Evolutionary conservation across 2,888 invertebrate species (phyloP), one percentile per base, ranked within the genome.

Genomic region (Ceraclea dissimilis): DNA sequence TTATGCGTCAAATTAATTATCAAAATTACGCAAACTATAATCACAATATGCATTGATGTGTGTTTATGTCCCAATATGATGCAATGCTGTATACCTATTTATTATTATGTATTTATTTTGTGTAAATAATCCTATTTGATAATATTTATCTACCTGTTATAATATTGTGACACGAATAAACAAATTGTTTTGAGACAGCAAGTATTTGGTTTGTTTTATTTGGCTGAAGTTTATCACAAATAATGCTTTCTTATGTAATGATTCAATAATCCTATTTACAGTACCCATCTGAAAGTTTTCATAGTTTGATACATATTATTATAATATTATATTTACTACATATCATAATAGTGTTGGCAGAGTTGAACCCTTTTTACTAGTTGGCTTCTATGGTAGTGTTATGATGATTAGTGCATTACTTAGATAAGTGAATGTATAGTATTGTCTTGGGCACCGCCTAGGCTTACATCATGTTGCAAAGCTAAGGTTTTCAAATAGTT

Each of bases 141-240:
- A n/a, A 39, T 39, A 39, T n/a, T n/a, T n/a, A n/a, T 31, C 2
- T 39, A 39, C 39, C 39, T 39, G 39, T 39, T 39, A 39, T 39
- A 13, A 8, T 39, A n/a, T 39, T n/a, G 39, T 26, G 26, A 26
- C 26, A 26, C 26, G 26, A 26, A 39, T 57, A 59, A 60, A 26
- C 50, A 50, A 60, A 51, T 58, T 60, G 60, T 60, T 58, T 54
- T 58, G 49, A 50, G 60, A 58, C 60, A 57, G 57, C 60, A 60
- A 60, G 49, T 31, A 22, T 31, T 17, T 52, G 22, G 22, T 54
- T 58, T 51, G 58, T 60, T 60, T 60, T 59, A 60, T 60, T 60
- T 60, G 52, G 48, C 56, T 52, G 20, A 21, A 39, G 8, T n/a
- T 13, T 39, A n/a, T n/a, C 39, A 44, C 46, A 31, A 31, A 10